Base-by-base conservation (phyloP, 2,888 invertebrate species). In the Cheilosia variabilis region DNA sequence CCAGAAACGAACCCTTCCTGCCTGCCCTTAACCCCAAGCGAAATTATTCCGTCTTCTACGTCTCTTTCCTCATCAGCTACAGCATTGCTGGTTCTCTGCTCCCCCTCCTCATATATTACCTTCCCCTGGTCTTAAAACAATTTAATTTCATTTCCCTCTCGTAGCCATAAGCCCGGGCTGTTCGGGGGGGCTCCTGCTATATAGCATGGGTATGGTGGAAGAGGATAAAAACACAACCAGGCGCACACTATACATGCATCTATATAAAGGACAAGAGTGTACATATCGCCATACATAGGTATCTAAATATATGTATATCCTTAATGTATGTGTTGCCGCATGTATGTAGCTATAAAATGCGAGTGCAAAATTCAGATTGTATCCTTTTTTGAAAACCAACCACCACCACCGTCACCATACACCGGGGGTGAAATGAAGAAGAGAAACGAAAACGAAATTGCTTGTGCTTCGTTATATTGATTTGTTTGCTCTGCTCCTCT, bases 81-180 rank as follows among this genome's bases (percentile, higher is more conserved):
- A 9, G 22, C 19, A 52, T 45, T 53, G 68, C 22, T 50, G 52
- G 57, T 78, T n/a, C 52, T 17, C 76, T 52, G 27, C 53, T 52
- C 50, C 9, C 19, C 58, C 72, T 69, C 71, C 43, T 80, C 86
- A 77, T 72, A 86, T 77, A 81, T 86, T 86, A 86, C 86, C 86
- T 86, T 62, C 86, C 86, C 86, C 86, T 81, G 47, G 68, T 78
- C 78, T 37, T 78, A 82, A 81, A 87, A 68, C 82, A 87, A 77
- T 87, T 87, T 87, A 81, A 87, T 87, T 87, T 87, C 87, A 87
- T 87, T 87, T 87, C 87, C 87, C 82, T 86, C 86, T 76, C 72
- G 81, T 76, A 81, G 81, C 80, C 71, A 60, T 81, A 78, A 72
- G 71, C 71, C 63, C 19, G 34, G 55, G 24, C 52, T 66, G 81